Evolutionary conservation across 2,797 vertebrate species (phyloP).

Genomic region (Sciurus carolinensis): DNA sequence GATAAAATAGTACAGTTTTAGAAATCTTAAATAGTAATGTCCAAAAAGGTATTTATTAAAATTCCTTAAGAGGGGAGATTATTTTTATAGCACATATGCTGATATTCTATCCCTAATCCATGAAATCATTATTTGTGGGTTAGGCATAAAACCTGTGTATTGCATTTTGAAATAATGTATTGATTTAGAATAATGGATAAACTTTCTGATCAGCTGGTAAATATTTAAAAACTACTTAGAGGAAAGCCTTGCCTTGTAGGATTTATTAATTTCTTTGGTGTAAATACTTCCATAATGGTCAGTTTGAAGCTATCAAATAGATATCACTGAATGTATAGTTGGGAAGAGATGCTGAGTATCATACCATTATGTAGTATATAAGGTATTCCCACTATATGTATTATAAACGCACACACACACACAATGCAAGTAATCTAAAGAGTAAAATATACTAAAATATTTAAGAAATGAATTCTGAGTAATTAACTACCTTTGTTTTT

Average conservation of each 20-base stretch:
- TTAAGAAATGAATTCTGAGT: too few species aligned
- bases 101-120: background rate
- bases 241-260: background rate
- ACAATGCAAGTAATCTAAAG: too few species aligned
- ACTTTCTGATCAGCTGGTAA: background rate
- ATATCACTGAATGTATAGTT: constrained; percentile 34
- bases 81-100: background rate
- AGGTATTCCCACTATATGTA: background rate
- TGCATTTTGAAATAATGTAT: constrained; percentile 6
- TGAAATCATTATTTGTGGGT: background rate
- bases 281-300: background rate
- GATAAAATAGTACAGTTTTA: background rate
- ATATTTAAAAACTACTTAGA: background rate
- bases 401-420: too few species aligned
- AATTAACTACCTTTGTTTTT: too few species aligned
- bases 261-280: background rate
- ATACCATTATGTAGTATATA: background rate
- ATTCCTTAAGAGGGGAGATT: background rate
- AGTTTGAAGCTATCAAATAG: background rate
- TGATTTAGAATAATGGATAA: constrained; percentile 15
- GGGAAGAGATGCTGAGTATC: background rate
- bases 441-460: too few species aligned
- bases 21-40: background rate
- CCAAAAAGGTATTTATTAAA: background rate
- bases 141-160: background rate